Base-by-base conservation (phyloP, 2,113 vertebrate species). In the Pedionomus torquatus region DNA sequence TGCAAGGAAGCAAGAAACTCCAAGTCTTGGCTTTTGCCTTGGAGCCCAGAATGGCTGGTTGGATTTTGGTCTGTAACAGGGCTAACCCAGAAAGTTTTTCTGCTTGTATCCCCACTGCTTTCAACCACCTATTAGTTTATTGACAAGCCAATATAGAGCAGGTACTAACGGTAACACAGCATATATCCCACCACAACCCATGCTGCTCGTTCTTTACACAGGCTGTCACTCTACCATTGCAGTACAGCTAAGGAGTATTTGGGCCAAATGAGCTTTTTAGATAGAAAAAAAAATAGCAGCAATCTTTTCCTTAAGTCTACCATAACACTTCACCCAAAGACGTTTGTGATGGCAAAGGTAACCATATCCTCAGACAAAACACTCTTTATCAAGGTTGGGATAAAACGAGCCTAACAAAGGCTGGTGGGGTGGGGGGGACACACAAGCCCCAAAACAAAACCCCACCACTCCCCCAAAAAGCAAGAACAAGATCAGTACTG, bases 311-410 rank as follows among this genome's bases (percentile, higher is more conserved):
- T 54, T 8, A 76, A 64, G 44, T 51, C 11, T 21, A 77, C 33
- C 23, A 43, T n/a, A 44, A 5, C 1, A 4, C 2, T 2, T 3
- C 7, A 10, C 26, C 35, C n/a, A 19, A 37, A 60, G 61, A 16
- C 2, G 1, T 52, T 18, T 46, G 20, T 18, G 10, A 63, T 9
- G 4, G 19, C 39, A 82, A 85, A 82, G 10, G 11, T 78, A 82
- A 66, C 8, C 5, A 26, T 8, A 93, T 30, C 30, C 20, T 75
- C 28, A 66, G 14, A 7, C 28, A 83, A 21, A 71, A 82, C 4
- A 31, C 8, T 46, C 35, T 48, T 66, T 43, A 78, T 11, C 23
- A 35, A 41, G 31, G 28, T 4, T 54, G 20, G n/a, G 24, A 41
- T 5, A 64, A 33, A 21, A 70, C 1, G 3, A 88, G 20, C 14